phyloP scores from a whole-genome alignment of 2,888 invertebrate genomes.

The Lasioglossum leucozonium region DNA sequence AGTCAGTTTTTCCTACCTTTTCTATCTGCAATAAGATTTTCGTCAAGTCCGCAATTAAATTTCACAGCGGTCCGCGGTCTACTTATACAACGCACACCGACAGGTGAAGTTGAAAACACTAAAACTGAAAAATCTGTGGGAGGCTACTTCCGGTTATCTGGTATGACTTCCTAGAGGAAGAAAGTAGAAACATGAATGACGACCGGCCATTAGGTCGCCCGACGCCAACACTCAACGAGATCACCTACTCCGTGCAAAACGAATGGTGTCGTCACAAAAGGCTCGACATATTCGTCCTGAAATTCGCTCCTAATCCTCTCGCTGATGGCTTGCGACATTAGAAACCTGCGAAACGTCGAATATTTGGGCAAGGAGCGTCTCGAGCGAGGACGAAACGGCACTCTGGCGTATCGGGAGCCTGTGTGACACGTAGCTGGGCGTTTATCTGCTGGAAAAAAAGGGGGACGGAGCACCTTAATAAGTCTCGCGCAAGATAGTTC shows the following conservation, averaged over 20 bases:
- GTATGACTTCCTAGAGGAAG: neutral
- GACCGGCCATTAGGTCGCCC: neutral
- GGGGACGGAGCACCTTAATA: neutral
- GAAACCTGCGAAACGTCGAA: neutral
- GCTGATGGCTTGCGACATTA: slow-evolving; percentile 18
- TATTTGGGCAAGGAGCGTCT: neutral
- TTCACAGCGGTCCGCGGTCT: too few relatives aligned
- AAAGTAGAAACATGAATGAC: neutral
- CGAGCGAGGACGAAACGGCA: neutral
- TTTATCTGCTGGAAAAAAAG: neutral
- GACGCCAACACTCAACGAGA: neutral
- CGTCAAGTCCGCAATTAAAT: too few relatives aligned
- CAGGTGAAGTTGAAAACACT: neutral
- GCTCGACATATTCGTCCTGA: neutral
- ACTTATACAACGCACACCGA: neutral
- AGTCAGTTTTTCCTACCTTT: too few relatives aligned
- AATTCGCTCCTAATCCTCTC: neutral
- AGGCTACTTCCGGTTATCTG: neutral
- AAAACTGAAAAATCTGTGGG: neutral
- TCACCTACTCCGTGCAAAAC: neutral
- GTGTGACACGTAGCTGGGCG: neutral
- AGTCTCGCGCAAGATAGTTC: neutral
- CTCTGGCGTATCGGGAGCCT: neutral
- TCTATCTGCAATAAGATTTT: too few relatives aligned
- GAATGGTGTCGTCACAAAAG: neutral